Evolutionary conservation across 2,113 vertebrate genomes (phyloP).

Genomic region (Lipotes vexillifer): DNA sequence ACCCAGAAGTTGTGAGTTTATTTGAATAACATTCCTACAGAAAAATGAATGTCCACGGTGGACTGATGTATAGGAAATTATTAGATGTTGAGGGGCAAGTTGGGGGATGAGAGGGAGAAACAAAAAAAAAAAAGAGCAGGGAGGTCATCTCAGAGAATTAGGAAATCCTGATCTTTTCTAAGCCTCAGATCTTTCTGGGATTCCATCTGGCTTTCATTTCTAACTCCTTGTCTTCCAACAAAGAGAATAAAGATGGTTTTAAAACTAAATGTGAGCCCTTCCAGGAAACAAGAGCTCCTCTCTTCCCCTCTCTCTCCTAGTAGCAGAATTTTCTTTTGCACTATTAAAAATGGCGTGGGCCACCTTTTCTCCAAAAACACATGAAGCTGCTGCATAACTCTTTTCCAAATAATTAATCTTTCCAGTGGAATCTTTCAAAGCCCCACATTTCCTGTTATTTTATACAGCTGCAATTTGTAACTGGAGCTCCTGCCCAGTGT

Average conservation of each 20-base stretch:
- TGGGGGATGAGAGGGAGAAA: neutral
- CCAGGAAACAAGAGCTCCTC: neutral
- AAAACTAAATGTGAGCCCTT: neutral
- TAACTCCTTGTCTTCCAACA: constrained; percentile 34
- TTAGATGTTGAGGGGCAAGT: neutral
- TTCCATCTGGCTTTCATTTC: constrained; percentile 62
- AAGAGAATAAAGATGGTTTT: constrained; percentile 27
- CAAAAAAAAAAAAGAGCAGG: neutral
- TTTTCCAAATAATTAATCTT: constrained; percentile 85
- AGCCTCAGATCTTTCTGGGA: constrained; percentile 48
- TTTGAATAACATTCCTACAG: neutral
- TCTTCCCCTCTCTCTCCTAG: neutral
- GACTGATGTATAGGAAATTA: neutral
- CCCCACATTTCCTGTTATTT: constrained; percentile 84
- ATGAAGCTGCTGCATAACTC: constrained; percentile 73
- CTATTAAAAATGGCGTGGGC: constrained; percentile 70
- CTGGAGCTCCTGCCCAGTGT: constrained; percentile 76
- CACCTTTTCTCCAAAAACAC: constrained; percentile 79
- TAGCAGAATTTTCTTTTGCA: constrained; percentile 57
- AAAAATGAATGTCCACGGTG: neutral
- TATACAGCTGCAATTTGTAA: constrained; percentile 83
- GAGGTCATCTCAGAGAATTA: constrained; percentile 47
- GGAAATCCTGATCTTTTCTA: constrained; percentile 34
- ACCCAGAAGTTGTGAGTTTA: neutral
- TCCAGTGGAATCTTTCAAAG: constrained; percentile 84